These are phyloP conservation scores for Drosophila pectinifera DNA, from an alignment of 1,140 invertebrate species.

Conservation along the genomic window DNA sequence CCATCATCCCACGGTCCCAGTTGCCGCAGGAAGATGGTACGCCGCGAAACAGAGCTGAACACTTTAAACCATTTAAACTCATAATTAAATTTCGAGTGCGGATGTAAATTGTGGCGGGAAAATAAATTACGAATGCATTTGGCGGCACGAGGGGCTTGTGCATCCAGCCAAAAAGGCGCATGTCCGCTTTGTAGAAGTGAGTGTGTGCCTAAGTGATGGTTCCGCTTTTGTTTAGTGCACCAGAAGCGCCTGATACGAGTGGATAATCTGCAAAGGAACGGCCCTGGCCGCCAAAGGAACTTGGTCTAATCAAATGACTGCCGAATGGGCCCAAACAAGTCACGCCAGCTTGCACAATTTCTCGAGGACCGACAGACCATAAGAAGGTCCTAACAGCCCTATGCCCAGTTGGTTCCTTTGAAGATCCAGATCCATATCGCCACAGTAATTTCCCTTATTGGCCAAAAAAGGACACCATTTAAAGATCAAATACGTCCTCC, in stretches of 20 bases:
- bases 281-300: slow-evolving; percentile 21
- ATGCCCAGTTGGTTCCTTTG: slow-evolving; percentile 18
- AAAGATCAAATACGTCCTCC: background rate
- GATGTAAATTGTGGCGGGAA: slow-evolving; percentile 26
- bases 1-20: slow-evolving; percentile 5
- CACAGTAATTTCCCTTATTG: slow-evolving; percentile 8
- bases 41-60: slow-evolving; percentile 1
- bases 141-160: slow-evolving; percentile 8
- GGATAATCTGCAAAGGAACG: slow-evolving; percentile 23
- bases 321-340: slow-evolving; percentile 46
- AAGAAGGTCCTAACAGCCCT: background rate
- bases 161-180: slow-evolving; percentile 30
- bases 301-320: slow-evolving; percentile 40
- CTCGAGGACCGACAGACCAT: background rate
- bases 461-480: too few relatives aligned
- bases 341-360: slow-evolving; percentile 19
- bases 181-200: slow-evolving; percentile 21
- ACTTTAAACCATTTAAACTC: slow-evolving; percentile 41
- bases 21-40: slow-evolving; percentile 1
- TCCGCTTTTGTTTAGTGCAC: slow-evolving; percentile 31
- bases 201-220: slow-evolving; percentile 36
- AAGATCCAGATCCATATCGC: background rate
- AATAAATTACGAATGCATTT: slow-evolving; percentile 40
- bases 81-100: slow-evolving; percentile 64
- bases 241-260: slow-evolving; percentile 9